Evolutionary conservation across 30 jellyfish, hydroid and myxozoan species (phyloP), one percentile per base, ranked within the genome.

Genomic region (Cassiopea xamachana): DNA sequence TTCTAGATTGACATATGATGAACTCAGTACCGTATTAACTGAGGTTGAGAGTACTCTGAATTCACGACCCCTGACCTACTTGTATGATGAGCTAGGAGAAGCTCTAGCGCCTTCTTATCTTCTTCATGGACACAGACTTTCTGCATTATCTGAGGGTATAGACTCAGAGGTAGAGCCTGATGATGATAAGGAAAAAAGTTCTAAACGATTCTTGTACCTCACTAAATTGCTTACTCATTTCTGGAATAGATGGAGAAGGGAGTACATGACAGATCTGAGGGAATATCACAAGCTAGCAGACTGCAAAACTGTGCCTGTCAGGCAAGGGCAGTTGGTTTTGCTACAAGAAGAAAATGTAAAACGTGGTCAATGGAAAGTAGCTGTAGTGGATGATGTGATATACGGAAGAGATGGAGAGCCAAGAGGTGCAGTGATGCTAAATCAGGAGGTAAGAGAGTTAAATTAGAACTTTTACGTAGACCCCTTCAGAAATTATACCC

Each of bases 161-260:
- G 77, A 84, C 27, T 73, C 75, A 13, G 44, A 44, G 18, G n/a
- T 46, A 16, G 87, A 70, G 3, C 9, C 4, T 16, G 78, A 84
- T 70, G 86, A 84, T 16, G 55, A 15, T 70, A 17, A 46, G 59
- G 77, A 71, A 47, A 84, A 84, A 44, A 16, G 49, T 7, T 70
- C 78, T 39, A 69, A 49, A 51, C 18, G 92, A 14, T 84, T 71
- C 72, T 73, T 84, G 59, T 84, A 84, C 71, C 78, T 70, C 13
- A 84, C 85, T 12, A 84, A 71, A 19, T 47, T 45, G 46, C 76
- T 70, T 13, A 67, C 78, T 69, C 92, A 84, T 71, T 84, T 84
- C 72, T 84, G 86, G 87, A 84, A 71, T 69, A 71, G 92, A 51
- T 84, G 92, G 92, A 70, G 79, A 49, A 84, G 67, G 78, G 92